These are phyloP conservation scores for Leptinotarsa defecta DNA, from an alignment of 1,140 invertebrate genomes.

Conservation along the genomic window DNA sequence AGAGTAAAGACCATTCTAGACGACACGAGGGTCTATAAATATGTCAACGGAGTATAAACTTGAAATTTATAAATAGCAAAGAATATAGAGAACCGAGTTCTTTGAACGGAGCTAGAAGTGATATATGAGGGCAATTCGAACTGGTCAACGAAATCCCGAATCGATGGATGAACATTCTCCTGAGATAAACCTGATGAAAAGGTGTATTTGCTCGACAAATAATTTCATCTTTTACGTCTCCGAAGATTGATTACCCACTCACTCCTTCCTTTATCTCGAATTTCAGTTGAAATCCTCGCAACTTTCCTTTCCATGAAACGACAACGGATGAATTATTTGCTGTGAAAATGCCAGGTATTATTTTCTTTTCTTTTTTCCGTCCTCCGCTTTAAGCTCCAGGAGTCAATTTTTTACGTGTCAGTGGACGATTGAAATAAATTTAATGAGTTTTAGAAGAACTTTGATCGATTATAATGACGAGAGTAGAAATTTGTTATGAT, in stretches of 20 bases:
- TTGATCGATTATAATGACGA: background rate
- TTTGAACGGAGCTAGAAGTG: background rate
- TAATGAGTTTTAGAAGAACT: background rate
- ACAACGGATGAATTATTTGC: slow-evolving; percentile 19
- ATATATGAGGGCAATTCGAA: background rate
- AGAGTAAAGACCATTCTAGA: background rate
- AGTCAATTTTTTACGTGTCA: slow-evolving; percentile 21
- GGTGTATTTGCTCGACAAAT: slow-evolving; percentile 5
- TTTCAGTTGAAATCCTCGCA: slow-evolving; percentile 10
- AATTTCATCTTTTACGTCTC: background rate
- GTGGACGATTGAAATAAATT: slow-evolving; percentile 13
- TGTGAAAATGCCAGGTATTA: slow-evolving; percentile 20
- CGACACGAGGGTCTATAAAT: background rate
- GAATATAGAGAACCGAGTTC: background rate
- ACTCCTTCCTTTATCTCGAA: slow-evolving; percentile 5
- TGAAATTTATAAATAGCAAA: background rate
- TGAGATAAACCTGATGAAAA: background rate
- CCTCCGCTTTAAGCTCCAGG: background rate
- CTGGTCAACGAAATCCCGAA: background rate
- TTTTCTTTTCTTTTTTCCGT: background rate
- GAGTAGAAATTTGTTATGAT: too few species aligned
- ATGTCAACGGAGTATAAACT: background rate
- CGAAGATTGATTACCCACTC: slow-evolving; percentile 7
- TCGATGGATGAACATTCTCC: background rate
- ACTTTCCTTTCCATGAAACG: background rate